Base-by-base conservation (phyloP, 2,797 vertebrate genomes). In the Gephyroberyx darwinii region DNA sequence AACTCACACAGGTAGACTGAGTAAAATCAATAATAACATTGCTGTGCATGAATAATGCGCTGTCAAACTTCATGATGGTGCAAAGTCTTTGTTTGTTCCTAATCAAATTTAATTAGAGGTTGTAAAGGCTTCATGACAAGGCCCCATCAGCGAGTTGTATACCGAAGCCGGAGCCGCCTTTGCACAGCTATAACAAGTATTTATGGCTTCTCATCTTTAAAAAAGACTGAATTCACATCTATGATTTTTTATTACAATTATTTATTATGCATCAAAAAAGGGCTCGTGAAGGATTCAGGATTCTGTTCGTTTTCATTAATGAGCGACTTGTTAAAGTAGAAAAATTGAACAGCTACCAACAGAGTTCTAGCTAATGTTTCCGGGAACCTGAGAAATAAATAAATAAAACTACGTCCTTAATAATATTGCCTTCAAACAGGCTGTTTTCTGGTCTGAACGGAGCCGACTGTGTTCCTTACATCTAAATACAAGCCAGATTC, bases 381-480 rank as follows among this genome's bases (percentile, higher is more conserved):
- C 55, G 19, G 43, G 45, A 43, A 19, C 0, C 30, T 55, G 17
- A 7, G 31, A 31, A 47, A 31, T 35, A 50, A 2, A 52, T 20
- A 41, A 45, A 1, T 51, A 8, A 65, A 56, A 31, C 17, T 12
- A 26, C 43, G 2, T 30, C 13, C 45, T 64, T 66, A 20, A 55
- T 64, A 22, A 53, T 56, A 17, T 35, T 62, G 7, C 53, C 5
- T 52, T 39, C 20, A 64, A 51, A 61, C 5, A 87, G 84, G 79
- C 87, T 84, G 78, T 85, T 90, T 89, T 79, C 84, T 92, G 76
- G 88, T 84, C 83, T 72, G 85, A 93, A 92, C 90, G 92, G 35
- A 93, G 91, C 17, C 90, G 87, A 92, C 94, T 93, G 91, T 93
- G 41, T 92, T 93, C 91, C 93, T 93, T 91, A 89, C 92, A 92